Conservation (phyloP, 1,140 invertebrate genomes). For the Ladona fulva region DNA sequence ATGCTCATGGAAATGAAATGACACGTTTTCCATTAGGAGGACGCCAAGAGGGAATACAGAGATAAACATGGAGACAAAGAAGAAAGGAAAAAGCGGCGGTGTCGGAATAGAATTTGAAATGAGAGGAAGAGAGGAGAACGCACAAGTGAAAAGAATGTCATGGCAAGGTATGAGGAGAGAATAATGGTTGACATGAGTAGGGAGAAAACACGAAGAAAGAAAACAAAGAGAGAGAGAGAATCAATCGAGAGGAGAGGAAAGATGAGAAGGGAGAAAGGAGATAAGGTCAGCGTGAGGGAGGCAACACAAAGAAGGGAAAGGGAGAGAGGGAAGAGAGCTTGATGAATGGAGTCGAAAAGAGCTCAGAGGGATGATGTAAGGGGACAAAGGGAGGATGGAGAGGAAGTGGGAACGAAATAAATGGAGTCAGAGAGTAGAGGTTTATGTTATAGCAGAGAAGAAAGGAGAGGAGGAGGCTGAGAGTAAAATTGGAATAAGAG, state of each 20-base stretch:
- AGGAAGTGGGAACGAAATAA: background rate
- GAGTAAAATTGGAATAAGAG: background rate
- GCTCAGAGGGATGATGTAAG: background rate
- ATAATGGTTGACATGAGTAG: background rate
- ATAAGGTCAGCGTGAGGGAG: background rate
- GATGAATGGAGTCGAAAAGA: background rate
- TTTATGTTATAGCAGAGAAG: background rate
- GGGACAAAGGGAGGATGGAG: background rate
- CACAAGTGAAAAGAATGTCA: too few species aligned
- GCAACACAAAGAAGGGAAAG: background rate
- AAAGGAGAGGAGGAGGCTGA: background rate
- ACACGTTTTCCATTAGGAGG: too few species aligned
- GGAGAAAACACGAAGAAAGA: background rate
- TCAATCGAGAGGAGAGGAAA: background rate
- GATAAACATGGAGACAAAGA: too few species aligned
- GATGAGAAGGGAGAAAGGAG: background rate
- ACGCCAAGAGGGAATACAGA: too few species aligned
- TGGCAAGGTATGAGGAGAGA: background rate
- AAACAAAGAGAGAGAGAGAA: background rate
- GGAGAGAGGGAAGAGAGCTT: background rate
- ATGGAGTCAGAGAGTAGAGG: background rate
- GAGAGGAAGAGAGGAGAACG: too few species aligned
- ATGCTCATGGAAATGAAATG: too few species aligned
- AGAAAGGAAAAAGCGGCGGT: too few species aligned
- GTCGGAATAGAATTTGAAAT: too few species aligned